Evolutionary conservation across 92 coral and sea anemone genomes (phyloP).

Genomic region (Phenganax subtilis): DNA sequence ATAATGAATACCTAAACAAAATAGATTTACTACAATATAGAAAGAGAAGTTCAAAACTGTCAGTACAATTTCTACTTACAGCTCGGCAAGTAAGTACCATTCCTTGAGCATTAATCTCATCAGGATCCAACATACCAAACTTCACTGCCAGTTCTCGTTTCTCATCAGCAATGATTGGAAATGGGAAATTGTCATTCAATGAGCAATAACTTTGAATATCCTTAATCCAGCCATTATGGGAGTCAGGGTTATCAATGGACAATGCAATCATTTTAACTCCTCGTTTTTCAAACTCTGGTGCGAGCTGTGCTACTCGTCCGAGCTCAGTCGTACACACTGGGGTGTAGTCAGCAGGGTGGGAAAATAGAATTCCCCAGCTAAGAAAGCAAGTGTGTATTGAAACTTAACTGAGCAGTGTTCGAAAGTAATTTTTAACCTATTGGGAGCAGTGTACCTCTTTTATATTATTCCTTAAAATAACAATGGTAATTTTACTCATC

Average conservation of each 20-base stretch:
- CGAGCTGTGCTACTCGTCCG: slow-evolving; percentile 65
- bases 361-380: slow-evolving; percentile 92
- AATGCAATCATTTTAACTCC: slow-evolving; percentile 84
- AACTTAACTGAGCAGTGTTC: background rate
- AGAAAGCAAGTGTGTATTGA: background rate
- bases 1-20: slow-evolving; percentile 71
- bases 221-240: slow-evolving; percentile 86
- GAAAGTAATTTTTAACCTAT: background rate
- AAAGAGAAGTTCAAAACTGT: no score
- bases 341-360: slow-evolving; percentile 97
- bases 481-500: no score
- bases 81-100: slow-evolving; percentile 90
- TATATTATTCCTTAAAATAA: no score
- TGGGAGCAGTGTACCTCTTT: background rate
- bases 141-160: slow-evolving; percentile 74
- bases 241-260: slow-evolving; percentile 77
- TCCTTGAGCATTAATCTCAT: slow-evolving; percentile 78
- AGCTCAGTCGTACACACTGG: slow-evolving; percentile 98
- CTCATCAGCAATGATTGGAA: slow-evolving; percentile 85
- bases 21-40: background rate
- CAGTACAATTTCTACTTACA: slow-evolving; percentile 53
- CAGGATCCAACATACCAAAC: slow-evolving; percentile 97
- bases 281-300: slow-evolving; percentile 61
- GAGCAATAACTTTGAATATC: slow-evolving; percentile 57
- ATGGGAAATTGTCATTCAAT: slow-evolving; percentile 52